Evolutionary conservation across 2,888 invertebrate species (phyloP).

Genomic region (Sclerodermus sp.): DNA sequence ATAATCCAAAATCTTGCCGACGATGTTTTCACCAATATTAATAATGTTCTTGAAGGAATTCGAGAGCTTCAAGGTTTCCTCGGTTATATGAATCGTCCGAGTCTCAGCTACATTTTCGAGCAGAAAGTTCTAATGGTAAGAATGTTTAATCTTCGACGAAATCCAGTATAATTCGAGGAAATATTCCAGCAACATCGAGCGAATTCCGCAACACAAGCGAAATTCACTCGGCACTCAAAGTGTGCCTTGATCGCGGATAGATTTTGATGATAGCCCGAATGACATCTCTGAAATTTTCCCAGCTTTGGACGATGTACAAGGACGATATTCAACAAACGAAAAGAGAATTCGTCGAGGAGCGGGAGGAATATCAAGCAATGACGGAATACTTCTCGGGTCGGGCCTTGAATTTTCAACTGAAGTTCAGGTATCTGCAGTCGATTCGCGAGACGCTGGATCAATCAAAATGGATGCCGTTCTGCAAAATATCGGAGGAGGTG

Average conservation of each 20-base stretch:
- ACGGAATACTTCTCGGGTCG: conserved; percentile 75
- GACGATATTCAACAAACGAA: conserved; percentile 75
- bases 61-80: conserved; percentile 76
- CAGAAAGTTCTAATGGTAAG: too few species aligned
- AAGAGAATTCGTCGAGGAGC: conserved; percentile 67
- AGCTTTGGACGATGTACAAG: conserved; percentile 77
- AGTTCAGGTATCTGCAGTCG: conserved; percentile 67
- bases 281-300: too few species aligned
- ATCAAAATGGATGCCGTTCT: conserved; percentile 77
- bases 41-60: conserved; percentile 80
- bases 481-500: conserved; percentile 73
- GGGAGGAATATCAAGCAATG: conserved; percentile 66
- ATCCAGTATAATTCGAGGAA: too few species aligned
- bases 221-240: too few species aligned
- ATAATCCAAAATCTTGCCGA: conserved; percentile 82
- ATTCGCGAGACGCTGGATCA: conserved; percentile 68
- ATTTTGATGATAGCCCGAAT: too few species aligned
- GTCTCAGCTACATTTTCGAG: conserved; percentile 53
- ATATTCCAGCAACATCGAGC: too few species aligned
- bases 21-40: conserved; percentile 75
- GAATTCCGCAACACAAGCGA: too few species aligned
- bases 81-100: conserved; percentile 76
- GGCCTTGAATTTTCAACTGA: conserved; percentile 69
- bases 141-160: too few species aligned
- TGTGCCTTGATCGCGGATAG: too few species aligned